A percentile compares a stretch with the other conserved stretches of the same genome.
Evolutionary conservation across 2,113 vertebrate species (phyloP).

Genomic region (Cygnus buccinator): DNA sequence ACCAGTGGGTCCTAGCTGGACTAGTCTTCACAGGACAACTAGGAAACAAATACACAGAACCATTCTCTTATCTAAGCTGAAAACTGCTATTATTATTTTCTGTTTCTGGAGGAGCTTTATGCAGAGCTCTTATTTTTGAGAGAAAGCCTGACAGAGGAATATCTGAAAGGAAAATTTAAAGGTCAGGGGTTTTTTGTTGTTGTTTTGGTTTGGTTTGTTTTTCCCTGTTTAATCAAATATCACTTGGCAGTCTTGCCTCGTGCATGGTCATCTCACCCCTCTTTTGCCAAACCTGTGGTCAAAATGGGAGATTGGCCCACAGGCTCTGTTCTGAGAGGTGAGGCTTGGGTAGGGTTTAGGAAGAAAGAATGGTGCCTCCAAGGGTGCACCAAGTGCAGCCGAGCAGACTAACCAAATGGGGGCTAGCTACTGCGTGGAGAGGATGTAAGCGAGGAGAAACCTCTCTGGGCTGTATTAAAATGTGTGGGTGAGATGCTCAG

Average conservation of each 20-base stretch:
- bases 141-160: background rate
- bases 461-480: background rate
- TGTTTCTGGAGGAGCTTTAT: background rate
- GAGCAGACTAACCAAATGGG: background rate
- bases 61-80: background rate
- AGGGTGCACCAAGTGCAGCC: rapidly evolving
- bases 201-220: too few relatives aligned
- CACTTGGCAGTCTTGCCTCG: constrained; percentile 31
- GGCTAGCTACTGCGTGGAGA: rapidly evolving
- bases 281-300: background rate
- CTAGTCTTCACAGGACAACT: background rate
- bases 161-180: background rate
- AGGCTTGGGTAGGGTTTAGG: background rate
- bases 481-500: background rate
- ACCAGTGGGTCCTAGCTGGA: background rate
- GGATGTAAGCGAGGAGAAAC: background rate
- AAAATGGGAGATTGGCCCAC: background rate
- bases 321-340: background rate
- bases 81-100: background rate
- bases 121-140: background rate
- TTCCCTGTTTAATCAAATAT: constrained; percentile 49
- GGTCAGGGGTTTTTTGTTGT: too few relatives aligned
- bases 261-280: constrained; percentile 4
- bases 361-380: background rate
- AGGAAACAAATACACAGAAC: background rate